Conservation (phyloP, 2,888 invertebrate species). For the Heliconius hortense region DNA sequence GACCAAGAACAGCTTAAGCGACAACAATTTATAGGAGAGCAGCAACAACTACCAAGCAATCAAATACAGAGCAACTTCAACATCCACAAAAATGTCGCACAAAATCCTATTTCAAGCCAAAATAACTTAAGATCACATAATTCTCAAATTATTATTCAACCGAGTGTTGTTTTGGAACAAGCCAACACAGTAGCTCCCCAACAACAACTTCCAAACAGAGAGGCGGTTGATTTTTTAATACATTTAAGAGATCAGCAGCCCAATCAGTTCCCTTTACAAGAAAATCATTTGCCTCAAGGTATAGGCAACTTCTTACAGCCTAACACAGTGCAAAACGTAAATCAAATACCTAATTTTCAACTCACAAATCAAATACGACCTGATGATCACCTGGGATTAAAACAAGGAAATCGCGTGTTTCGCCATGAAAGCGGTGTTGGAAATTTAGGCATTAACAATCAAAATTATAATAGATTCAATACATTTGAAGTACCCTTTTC, state of each 20-base stretch:
- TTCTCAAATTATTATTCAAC: slow-evolving; percentile 74
- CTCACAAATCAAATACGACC: slow-evolving; percentile 58
- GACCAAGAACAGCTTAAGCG: slow-evolving; percentile 58
- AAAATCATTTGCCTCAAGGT: slow-evolving; percentile 76
- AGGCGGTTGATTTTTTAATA: slow-evolving; percentile 79
- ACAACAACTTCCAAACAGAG: slow-evolving; percentile 82
- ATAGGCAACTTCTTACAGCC: slow-evolving; percentile 70
- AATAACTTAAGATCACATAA: slow-evolving; percentile 58
- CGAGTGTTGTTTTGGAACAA: slow-evolving; percentile 69
- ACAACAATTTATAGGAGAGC: slow-evolving; percentile 59
- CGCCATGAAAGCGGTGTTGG: slow-evolving; percentile 83
- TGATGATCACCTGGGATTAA: slow-evolving; percentile 60
- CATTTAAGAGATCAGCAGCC: slow-evolving; percentile 72
- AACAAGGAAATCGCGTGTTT: slow-evolving; percentile 74
- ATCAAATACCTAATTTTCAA: slow-evolving; percentile 58
- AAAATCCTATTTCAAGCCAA: slow-evolving; percentile 54
- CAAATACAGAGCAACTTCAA: slow-evolving; percentile 60
- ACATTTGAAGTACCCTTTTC: slow-evolving; percentile 57
- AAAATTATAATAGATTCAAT: slow-evolving; percentile 66
- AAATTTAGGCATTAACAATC: slow-evolving; percentile 83
- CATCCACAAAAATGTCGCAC: slow-evolving; percentile 59
- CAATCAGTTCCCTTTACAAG: slow-evolving; percentile 74
- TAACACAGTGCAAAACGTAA: slow-evolving; percentile 56
- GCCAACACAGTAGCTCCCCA: slow-evolving; percentile 68
- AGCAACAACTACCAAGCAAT: slow-evolving; percentile 62